Evolutionary conservation across 2,797 vertebrate genomes (phyloP).

Genomic region (Typhlichthys eigenmanni): DNA sequence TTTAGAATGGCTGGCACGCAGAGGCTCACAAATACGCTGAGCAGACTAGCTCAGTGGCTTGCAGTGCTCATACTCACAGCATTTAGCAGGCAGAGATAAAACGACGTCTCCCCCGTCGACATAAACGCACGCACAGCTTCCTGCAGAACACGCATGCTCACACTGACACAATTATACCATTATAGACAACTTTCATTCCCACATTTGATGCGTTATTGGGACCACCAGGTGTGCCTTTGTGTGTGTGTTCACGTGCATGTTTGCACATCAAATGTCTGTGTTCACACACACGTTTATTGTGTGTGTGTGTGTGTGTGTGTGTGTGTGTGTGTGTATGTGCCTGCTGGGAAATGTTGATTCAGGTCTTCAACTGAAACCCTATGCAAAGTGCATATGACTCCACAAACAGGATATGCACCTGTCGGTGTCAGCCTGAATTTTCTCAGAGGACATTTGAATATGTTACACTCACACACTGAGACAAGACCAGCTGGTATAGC

Average conservation of each 20-base stretch:
- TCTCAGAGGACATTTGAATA: conserved; percentile 43
- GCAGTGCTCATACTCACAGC: conserved; percentile 65
- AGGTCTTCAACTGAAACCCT: conserved; percentile 60
- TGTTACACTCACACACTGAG: conserved; percentile 29
- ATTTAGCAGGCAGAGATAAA: conserved; percentile 71
- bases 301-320: conserved; percentile 2
- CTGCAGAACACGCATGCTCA: conserved; percentile 48
- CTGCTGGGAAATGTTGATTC: conserved; percentile 42
- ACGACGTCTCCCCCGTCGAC: conserved; percentile 54
- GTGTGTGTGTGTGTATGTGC: conserved; percentile 7
- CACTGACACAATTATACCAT: conserved; percentile 3
- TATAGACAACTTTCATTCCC: conserved; percentile 12
- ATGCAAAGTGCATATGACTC: conserved; percentile 51
- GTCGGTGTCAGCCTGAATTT: conserved; percentile 58
- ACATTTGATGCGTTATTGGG: conserved; percentile 13
- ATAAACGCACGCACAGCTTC: conserved; percentile 54
- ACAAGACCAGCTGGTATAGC: conserved; percentile 39
- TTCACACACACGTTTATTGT: conserved; percentile 3
- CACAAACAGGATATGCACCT: conserved; percentile 67
- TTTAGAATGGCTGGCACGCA: conserved; percentile 53
- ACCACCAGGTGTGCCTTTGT: conserved; percentile 16
- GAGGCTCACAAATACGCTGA: conserved; percentile 58
- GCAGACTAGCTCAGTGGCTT: conserved; percentile 62
- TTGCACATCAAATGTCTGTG: neutral
- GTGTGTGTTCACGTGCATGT: conserved; percentile 29